Base-by-base conservation (phyloP, 2,888 invertebrate species). In the Cataglyphis albicans region DNA sequence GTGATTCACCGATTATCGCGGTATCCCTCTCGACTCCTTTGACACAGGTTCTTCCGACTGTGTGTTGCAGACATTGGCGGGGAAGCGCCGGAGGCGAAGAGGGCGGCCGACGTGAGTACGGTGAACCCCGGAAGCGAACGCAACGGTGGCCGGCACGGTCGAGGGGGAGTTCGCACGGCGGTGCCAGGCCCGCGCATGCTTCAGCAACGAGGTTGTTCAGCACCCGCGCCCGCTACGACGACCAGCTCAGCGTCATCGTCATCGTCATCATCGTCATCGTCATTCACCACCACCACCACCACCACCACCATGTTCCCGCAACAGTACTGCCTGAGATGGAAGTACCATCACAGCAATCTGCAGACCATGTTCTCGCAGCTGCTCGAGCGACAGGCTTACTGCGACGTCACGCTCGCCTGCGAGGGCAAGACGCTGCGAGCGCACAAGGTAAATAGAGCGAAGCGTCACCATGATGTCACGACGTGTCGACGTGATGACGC, bases 271-370 rank as follows among this genome's bases (percentile, higher is more conserved):
- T 73, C 73, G 29, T 61, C 61, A 1, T 44, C 74, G 32, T 63
- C 61, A 63, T 83, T 57, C 55, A 57, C n/a, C 10, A 21, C 88
- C 75, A 63, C 95, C 55, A 57, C n/a, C 10, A 21, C 88, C 55
- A 57, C n/a, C 10, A 21, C 88, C 87, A 95, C 95, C 95, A 97
- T 97, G 97, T 96, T 97, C 95, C 97, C 98, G 81, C 98, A 98
- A 95, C 98, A 98, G 95, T 98, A 98, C 95, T 98, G 98, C 94
- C 95, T 98, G 91, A 95, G 98, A 95, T 98, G 98, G 98, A 98
- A 98, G 93, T 98, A 98, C 95, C 98, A 98, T 95, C 98, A 98
- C 95, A 97, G 97, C 89, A 98, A 98, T 94, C 96, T 98, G 89
- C 98, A 98, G 95, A 97, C 97, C 48, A 98, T 98, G 97, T 98